These are phyloP conservation scores for Hyalella azteca DNA, from an alignment of 2,888 invertebrate genomes.

Conservation along the genomic window DNA sequence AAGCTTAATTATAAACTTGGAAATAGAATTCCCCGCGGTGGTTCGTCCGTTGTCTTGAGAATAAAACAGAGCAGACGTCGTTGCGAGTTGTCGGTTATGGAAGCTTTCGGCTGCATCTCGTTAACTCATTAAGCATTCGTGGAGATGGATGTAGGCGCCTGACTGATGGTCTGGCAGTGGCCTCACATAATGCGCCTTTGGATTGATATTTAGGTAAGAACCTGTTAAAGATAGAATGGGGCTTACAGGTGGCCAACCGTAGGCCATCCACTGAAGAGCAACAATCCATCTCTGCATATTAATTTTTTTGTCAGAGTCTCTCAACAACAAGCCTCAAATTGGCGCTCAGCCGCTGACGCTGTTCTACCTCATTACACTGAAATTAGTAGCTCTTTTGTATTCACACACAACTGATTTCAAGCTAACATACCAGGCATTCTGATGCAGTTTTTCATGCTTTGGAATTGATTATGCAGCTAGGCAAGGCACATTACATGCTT, in stretches of 20 bases:
- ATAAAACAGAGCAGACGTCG: background rate
- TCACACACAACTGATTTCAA: constrained; percentile 17
- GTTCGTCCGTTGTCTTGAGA: background rate
- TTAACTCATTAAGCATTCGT: too few species aligned
- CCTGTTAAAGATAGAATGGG: too few species aligned
- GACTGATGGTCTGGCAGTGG: too few species aligned
- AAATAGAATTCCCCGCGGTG: background rate
- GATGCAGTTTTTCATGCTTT: background rate
- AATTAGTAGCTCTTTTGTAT: constrained; percentile 13
- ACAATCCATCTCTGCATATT: too few species aligned
- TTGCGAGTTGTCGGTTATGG: background rate
- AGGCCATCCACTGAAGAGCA: too few species aligned
- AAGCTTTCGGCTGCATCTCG: background rate
- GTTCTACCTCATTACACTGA: background rate
- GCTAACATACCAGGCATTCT: background rate
- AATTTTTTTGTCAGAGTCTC: too few species aligned
- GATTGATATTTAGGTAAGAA: too few species aligned
- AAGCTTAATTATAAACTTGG: background rate
- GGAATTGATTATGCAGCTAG: constrained; percentile 18
- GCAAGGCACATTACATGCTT: constrained; percentile 27
- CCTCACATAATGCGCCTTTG: too few species aligned
- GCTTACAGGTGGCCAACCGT: too few species aligned
- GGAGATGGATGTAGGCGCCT: too few species aligned
- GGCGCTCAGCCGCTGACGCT: background rate
- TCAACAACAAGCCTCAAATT: background rate